These are phyloP conservation scores for Dendrocopos noguchii DNA, from an alignment of 2,113 vertebrate genomes.

Conservation along the genomic window DNA sequence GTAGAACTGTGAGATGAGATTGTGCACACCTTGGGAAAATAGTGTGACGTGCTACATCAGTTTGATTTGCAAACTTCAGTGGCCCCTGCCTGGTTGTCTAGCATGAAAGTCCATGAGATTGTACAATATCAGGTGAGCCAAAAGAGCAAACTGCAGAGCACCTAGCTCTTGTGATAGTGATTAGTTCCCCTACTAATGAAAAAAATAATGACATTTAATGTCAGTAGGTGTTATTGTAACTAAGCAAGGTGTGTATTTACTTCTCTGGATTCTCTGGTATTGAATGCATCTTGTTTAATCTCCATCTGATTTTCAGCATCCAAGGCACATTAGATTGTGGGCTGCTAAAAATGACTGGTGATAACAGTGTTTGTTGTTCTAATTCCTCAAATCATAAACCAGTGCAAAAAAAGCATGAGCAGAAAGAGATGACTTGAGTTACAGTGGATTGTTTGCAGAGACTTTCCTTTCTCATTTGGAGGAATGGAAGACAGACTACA, in stretches of 20 bases:
- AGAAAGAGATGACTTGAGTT: background rate
- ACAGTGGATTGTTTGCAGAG: background rate
- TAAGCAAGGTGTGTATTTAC: background rate
- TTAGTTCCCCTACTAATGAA: background rate
- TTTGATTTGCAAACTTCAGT: background rate
- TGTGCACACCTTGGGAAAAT: background rate
- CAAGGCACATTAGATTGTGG: background rate
- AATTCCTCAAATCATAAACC: background rate
- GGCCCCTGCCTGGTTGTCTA: background rate
- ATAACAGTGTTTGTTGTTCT: background rate
- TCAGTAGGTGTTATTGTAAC: conserved; percentile 10
- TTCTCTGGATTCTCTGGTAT: background rate
- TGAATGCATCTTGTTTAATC: background rate
- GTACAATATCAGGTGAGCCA: too few relatives aligned
- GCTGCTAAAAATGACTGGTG: background rate
- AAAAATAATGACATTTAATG: background rate
- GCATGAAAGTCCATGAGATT: background rate
- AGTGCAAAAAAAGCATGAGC: background rate
- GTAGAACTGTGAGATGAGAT: background rate
- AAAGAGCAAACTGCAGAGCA: background rate
- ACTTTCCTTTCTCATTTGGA: background rate
- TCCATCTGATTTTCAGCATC: background rate
- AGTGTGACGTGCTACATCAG: background rate
- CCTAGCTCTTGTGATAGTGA: background rate
- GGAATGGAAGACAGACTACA: background rate